Percentiles rank a stretch among this genome's conserved stretches.
phyloP scores from a whole-genome alignment of 2,797 vertebrate species.

The Sebastes melanostomus region DNA sequence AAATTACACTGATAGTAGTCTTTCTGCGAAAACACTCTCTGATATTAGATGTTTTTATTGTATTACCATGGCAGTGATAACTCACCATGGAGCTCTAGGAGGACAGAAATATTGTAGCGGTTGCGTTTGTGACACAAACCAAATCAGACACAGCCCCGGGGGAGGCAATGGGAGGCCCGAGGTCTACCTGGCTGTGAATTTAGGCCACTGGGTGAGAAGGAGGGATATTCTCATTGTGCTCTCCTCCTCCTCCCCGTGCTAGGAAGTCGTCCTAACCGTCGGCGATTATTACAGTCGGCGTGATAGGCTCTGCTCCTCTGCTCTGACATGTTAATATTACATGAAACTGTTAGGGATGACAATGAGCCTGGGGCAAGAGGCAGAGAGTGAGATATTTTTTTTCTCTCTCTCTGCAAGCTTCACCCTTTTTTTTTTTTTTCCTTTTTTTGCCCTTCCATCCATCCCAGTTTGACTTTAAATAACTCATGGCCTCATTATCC shows the following conservation, averaged over 20 bases:
- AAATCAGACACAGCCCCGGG: constrained; percentile 38
- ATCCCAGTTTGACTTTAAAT: constrained; percentile 70
- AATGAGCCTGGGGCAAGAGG: constrained; percentile 64
- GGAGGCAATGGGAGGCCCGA: constrained; percentile 18
- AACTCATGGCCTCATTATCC: constrained; percentile 81
- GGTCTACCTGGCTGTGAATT: constrained; percentile 65
- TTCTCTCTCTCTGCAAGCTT: constrained; percentile 16
- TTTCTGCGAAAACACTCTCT: constrained; percentile 8
- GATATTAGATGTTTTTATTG: constrained; percentile 22
- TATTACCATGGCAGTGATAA: constrained; percentile 37
- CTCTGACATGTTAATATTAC: constrained; percentile 79
- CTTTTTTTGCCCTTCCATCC: constrained; percentile 38
- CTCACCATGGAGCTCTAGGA: constrained; percentile 2
- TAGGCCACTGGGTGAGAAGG: constrained; percentile 68
- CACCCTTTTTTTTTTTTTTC: constrained; percentile 20
- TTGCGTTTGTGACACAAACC: constrained; percentile 46
- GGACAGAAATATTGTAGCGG: constrained; percentile 32
- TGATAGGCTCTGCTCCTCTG: constrained; percentile 59
- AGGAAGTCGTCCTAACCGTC: constrained; percentile 50
- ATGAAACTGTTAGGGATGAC: constrained; percentile 78
- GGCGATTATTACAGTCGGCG: constrained; percentile 59
- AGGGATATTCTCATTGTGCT: constrained; percentile 44
- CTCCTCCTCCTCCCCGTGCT: constrained; percentile 21
- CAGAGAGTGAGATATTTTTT: constrained; percentile 33
- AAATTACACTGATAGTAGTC: not conserved